Percentiles rank a stretch among this genome's conserved stretches.
These are phyloP conservation scores for Frieseomelitta varia DNA, from an alignment of 1,140 invertebrate genomes.

Conservation along the genomic window DNA sequence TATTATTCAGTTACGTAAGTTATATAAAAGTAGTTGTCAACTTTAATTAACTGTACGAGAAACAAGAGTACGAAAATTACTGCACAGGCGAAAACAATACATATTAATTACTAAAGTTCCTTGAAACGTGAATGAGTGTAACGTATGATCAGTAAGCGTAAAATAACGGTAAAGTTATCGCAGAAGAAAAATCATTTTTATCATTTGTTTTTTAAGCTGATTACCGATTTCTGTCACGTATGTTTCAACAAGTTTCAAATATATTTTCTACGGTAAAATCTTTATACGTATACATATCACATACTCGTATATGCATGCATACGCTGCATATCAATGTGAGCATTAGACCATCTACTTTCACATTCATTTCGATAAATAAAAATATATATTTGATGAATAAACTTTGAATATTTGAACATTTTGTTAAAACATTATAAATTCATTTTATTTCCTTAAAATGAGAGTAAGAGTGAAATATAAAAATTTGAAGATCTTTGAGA, in stretches of 20 bases:
- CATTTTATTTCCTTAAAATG: no score
- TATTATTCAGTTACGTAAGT: background rate
- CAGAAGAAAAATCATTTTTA: constrained; percentile 12
- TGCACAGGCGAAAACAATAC: background rate
- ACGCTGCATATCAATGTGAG: background rate
- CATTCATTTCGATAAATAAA: no score
- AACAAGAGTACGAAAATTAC: background rate
- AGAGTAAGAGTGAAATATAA: no score
- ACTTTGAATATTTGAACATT: no score
- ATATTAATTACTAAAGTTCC: constrained; percentile 22
- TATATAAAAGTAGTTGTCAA: background rate
- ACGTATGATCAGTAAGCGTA: constrained; percentile 38
- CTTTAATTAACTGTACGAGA: background rate
- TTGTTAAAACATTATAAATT: no score
- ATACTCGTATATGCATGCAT: no score
- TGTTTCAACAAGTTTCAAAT: background rate
- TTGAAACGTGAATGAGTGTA: constrained; percentile 30
- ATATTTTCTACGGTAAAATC: background rate
- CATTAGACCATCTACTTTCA: background rate
- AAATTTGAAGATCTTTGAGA: no score
- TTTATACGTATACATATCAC: background rate
- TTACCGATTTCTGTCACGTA: background rate
- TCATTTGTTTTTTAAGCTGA: constrained; percentile 24
- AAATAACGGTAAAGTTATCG: constrained; percentile 34
- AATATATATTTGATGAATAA: no score